Evolutionary conservation across 2,888 invertebrate species (phyloP), one percentile per base, ranked within the genome.

Genomic region (Anthophora plumipes): DNA sequence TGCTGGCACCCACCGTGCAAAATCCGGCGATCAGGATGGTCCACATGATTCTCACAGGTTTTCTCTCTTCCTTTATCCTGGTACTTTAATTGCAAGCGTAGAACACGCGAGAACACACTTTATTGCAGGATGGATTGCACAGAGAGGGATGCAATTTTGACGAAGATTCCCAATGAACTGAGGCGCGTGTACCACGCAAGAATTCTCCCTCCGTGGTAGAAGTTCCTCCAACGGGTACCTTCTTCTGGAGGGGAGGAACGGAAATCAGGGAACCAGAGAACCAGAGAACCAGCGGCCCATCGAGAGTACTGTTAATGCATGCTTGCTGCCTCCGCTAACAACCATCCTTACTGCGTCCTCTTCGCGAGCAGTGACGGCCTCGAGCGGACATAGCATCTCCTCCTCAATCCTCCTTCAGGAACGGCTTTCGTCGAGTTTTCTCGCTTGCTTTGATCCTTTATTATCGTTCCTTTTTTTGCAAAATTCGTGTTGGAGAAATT

Each of bases 291-390:
- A 87, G 89, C 89, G 90, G 90, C 89, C 90, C 89, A 91, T 91
- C 90, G 89, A 88, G 92, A 92, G 92, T 92, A 92, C 92, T 93
- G 93, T 93, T 93, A 93, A 93, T 93, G 92, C 93, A 93, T 92
- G 93, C 91, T 92, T 86, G 85, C 85, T 92, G 93, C 92, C 87
- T 92, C 91, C 83, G 89, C 90, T 93, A 93, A 93, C 92, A 87
- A 93, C 92, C 91, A 91, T 91, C 87, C 90, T 91, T 87, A 85
- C 71, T 73, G 77, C 86, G 80, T 85, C 82, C 80, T 86, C 86
- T 75, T 84, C 77, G 72, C 57, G 37, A 67, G 70, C 83, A 88
- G 79, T 75, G 87, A 89, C 82, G 85, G 87, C 85, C 86, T 88
- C 89, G 86, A 89, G 82, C 80, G 73, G 80, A 74, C 82, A 63